phyloP scores from a whole-genome alignment of 2,797 vertebrate species.

The Erethizon dorsatum region DNA sequence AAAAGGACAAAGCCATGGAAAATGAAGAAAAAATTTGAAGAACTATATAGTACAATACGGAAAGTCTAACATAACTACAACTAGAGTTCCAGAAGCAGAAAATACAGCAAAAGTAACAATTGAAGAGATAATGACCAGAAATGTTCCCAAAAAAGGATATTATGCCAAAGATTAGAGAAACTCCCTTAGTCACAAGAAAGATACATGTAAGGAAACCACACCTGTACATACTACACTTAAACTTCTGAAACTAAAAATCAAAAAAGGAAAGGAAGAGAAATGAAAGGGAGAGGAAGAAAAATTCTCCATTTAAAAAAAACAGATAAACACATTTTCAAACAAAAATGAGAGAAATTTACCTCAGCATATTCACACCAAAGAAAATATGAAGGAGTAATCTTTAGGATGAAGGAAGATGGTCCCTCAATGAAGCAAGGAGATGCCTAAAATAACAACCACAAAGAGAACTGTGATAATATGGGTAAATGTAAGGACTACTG shows the following conservation, averaged over 20 bases:
- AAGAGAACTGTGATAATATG: not conserved
- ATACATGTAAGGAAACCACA: not conserved
- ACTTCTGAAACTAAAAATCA: conserved; percentile 10
- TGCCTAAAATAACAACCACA: not conserved
- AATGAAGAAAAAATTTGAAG: not conserved
- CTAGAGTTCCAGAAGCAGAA: not conserved
- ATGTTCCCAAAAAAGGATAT: not conserved
- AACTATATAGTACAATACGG: not conserved
- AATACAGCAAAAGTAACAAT: not conserved
- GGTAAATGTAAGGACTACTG: not conserved
- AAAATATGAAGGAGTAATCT: not conserved
- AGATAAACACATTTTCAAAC: not conserved
- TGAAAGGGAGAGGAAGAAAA: not conserved
- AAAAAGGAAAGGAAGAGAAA: not conserved
- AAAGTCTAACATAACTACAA: not conserved
- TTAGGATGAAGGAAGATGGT: not conserved
- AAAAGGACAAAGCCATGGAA: not conserved
- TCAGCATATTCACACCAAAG: not conserved
- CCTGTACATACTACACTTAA: not conserved
- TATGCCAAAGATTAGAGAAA: not conserved
- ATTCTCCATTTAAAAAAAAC: not conserved
- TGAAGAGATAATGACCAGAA: not conserved
- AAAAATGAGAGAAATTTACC: conserved; percentile 12
- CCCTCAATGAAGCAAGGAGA: not conserved
- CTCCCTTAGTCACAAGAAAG: not conserved